A percentile compares a stretch with the other conserved stretches of the same genome.
phyloP scores from a whole-genome alignment of 1,140 invertebrate genomes.

The Drosophila parabipectinata region DNA sequence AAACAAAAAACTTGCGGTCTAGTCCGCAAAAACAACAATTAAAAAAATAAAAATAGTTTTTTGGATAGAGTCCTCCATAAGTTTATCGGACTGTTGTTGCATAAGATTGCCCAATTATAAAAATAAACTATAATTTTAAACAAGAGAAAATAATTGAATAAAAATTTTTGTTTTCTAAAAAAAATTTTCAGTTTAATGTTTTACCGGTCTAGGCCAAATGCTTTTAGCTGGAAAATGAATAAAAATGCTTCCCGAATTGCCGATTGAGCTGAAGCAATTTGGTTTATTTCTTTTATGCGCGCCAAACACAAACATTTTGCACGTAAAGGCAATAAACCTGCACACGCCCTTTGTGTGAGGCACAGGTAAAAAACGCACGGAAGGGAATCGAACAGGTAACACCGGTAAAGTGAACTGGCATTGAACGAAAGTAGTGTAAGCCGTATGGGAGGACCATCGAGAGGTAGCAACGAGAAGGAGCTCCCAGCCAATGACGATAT shows the following conservation, averaged over 20 bases:
- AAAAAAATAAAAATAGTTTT: too few relatives aligned
- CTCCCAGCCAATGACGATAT: constrained; percentile 55
- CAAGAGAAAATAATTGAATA: neutral
- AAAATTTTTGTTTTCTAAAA: neutral
- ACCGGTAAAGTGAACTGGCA: constrained; percentile 24
- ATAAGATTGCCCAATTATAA: too few relatives aligned
- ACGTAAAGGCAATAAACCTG: constrained; percentile 75
- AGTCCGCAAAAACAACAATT: neutral
- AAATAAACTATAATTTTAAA: neutral
- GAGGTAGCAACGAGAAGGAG: constrained; percentile 1
- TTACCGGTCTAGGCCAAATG: constrained; percentile 3
- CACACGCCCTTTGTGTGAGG: constrained; percentile 54
- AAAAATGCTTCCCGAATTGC: constrained; percentile 56
- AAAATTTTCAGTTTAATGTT: constrained; percentile 13
- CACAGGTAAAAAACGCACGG: constrained; percentile 15
- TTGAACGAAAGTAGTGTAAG: constrained; percentile 53
- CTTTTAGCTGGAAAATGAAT: constrained; percentile 67
- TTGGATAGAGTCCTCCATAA: too few relatives aligned
- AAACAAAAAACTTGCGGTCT: too few relatives aligned
- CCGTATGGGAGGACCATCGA: constrained; percentile 12
- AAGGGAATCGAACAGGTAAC: neutral
- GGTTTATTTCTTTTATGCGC: constrained; percentile 70
- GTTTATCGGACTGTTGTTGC: too few relatives aligned
- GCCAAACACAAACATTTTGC: constrained; percentile 75
- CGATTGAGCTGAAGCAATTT: constrained; percentile 64